A percentile compares a stretch with the other conserved stretches of the same genome.
These are phyloP conservation scores for Tetragonula carbonaria DNA, from an alignment of 2,888 invertebrate genomes.

Conservation along the genomic window DNA sequence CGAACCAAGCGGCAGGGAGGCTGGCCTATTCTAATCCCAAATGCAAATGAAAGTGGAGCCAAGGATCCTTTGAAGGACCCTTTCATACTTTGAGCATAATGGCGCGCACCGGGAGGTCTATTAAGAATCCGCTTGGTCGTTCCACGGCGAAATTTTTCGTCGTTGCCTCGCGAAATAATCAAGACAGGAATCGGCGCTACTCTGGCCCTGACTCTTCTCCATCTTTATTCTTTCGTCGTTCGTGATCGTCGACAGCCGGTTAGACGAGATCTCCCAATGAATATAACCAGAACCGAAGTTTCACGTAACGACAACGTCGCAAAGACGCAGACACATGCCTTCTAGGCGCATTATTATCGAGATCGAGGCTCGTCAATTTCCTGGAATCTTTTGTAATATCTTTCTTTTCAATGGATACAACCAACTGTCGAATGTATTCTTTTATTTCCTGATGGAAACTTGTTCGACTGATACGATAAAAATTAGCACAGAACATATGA, in stretches of 20 bases:
- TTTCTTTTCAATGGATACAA: not conserved
- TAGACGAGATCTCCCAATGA: slow-evolving; percentile 32
- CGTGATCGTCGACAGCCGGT: not conserved
- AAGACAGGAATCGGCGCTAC: slow-evolving; percentile 21
- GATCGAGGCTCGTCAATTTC: slow-evolving; percentile 8
- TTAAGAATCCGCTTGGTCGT: slow-evolving; percentile 67
- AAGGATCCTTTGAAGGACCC: slow-evolving; percentile 75
- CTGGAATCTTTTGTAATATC: not conserved
- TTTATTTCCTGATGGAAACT: not conserved
- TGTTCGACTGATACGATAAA: slow-evolving; percentile 4
- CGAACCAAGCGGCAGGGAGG: slow-evolving; percentile 5
- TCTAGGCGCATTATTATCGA: slow-evolving; percentile 13
- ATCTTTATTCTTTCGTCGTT: not conserved
- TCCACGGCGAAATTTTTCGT: slow-evolving; percentile 67
- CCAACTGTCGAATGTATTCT: too few relatives aligned
- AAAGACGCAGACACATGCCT: not conserved
- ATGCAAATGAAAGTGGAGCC: slow-evolving; percentile 76
- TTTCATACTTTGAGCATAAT: slow-evolving; percentile 73
- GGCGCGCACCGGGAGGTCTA: slow-evolving; percentile 58
- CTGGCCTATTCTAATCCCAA: slow-evolving; percentile 70
- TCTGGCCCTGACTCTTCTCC: slow-evolving; percentile 29
- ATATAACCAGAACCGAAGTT: not conserved
- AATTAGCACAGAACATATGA: not conserved
- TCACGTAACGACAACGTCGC: slow-evolving; percentile 7
- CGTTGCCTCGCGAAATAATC: slow-evolving; percentile 60